A percentile compares a stretch with the other conserved stretches of the same genome.
phyloP scores from a whole-genome alignment of 2,888 invertebrate genomes.

The Drosophila crucigera region DNA sequence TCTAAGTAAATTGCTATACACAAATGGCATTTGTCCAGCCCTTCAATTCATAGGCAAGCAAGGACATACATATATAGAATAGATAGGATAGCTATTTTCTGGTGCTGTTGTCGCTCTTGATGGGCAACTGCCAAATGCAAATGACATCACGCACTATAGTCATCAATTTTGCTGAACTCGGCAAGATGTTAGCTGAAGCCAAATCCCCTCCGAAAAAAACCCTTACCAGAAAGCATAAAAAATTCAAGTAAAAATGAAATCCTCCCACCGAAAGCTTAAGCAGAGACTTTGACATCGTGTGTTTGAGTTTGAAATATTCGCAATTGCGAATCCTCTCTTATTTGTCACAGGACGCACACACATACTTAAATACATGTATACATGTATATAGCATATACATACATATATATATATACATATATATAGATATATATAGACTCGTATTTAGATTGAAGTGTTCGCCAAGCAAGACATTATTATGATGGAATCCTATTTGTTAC shows the following conservation, averaged over 20 bases:
- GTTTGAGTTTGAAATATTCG: constrained; percentile 78
- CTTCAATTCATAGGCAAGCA: constrained; percentile 1
- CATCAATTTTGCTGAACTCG: constrained; percentile 73
- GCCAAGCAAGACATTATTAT: constrained; percentile 77
- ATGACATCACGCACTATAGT: constrained; percentile 81
- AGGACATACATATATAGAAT: constrained; percentile 18
- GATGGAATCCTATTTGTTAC: constrained; percentile 82
- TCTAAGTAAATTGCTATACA: not conserved
- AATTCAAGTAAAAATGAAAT: constrained; percentile 29
- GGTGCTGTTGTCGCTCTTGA: constrained; percentile 44
- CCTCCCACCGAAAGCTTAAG: constrained; percentile 62
- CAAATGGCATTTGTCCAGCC: constrained; percentile 21
- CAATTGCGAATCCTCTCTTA: constrained; percentile 80
- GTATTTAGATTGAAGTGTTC: constrained; percentile 60
- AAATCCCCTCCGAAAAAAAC: constrained; percentile 47
- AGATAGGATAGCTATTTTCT: constrained; percentile 7
- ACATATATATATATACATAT: constrained; percentile 7
- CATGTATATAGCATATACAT: constrained; percentile 1
- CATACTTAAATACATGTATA: constrained; percentile 16
- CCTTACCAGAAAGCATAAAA: constrained; percentile 25
- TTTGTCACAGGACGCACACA: constrained; percentile 74
- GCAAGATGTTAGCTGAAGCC: constrained; percentile 35
- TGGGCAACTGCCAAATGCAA: constrained; percentile 72
- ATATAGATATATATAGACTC: constrained; percentile 24
- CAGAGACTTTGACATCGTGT: constrained; percentile 63